Conservation (phyloP, 2,797 vertebrate genomes). For the Myiotriccus ornatus region DNA sequence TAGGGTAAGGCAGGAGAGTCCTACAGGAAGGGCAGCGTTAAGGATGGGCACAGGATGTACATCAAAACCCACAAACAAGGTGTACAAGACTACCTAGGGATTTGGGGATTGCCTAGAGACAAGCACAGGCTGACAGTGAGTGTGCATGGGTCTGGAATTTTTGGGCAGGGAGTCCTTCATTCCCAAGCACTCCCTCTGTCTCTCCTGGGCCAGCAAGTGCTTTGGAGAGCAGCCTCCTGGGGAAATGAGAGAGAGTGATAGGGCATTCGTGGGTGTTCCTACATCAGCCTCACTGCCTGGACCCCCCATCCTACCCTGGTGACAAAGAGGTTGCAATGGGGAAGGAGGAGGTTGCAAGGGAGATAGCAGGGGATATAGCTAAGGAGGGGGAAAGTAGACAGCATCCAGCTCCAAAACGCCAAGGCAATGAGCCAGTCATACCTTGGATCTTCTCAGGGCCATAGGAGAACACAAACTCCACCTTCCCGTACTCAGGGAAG, state of each 20-base stretch:
- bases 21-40: neutral
- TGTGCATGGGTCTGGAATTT: neutral
- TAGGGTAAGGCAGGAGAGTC: neutral
- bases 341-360: neutral
- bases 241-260: fast-evolving
- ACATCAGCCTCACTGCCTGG: neutral
- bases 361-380: neutral
- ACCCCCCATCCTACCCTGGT: neutral
- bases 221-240: neutral
- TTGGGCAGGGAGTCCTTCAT: neutral
- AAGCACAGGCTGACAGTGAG: neutral
- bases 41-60: neutral
- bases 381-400: neutral
- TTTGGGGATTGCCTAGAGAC: neutral
- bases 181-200: neutral
- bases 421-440: neutral
- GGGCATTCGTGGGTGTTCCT: neutral
- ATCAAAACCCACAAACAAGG: neutral
- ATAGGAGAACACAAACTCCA: conserved; percentile 97
- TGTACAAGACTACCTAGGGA: neutral
- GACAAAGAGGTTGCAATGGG: neutral
- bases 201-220: neutral
- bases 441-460: conserved; percentile 98
- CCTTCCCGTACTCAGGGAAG: conserved; percentile 96
- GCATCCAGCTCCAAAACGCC: neutral